A percentile compares a stretch with the other conserved stretches of the same genome.
phyloP scores from a whole-genome alignment of 1,140 invertebrate genomes.

The Drosophila busckii region DNA sequence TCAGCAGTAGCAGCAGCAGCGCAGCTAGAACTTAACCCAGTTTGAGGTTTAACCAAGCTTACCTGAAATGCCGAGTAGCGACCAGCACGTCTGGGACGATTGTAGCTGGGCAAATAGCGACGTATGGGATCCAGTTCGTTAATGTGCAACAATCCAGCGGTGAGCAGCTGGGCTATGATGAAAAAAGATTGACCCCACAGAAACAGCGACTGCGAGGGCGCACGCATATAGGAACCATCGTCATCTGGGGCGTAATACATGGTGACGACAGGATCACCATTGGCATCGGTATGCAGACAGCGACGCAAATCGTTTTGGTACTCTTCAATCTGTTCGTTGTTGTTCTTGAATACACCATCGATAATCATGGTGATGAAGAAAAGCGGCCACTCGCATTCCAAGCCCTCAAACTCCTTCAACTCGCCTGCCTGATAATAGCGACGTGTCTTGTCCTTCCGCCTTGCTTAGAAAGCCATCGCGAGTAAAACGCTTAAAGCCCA shows the following conservation, averaged over 20 bases:
- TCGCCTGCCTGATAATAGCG: conserved; percentile 83
- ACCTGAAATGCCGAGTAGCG: conserved; percentile 98
- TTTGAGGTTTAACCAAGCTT: conserved; percentile 64
- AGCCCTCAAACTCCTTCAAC: conserved; percentile 94
- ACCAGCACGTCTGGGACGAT: conserved; percentile 92
- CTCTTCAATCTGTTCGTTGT: conserved; percentile 94
- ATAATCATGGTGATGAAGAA: conserved; percentile 98
- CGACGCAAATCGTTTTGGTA: conserved; percentile 92
- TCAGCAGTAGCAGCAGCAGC: conserved; percentile 27
- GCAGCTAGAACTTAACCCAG: conserved; percentile 16
- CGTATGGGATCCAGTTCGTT: conserved; percentile 98
- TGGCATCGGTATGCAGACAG: conserved; percentile 86
- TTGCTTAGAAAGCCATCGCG: conserved; percentile 96
- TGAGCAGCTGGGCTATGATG: conserved; percentile 94
- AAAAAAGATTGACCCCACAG: conserved; percentile 97
- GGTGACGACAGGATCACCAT: conserved; percentile 90
- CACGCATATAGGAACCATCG: conserved; percentile 76
- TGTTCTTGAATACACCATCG: conserved; percentile 93
- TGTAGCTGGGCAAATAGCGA: conserved; percentile 96
- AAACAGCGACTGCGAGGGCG: conserved; percentile 80
- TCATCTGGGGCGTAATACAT: conserved; percentile 95
- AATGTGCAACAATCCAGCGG: conserved; percentile 92
- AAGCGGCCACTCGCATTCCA: conserved; percentile 99
- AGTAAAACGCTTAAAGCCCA: conserved; percentile 96
- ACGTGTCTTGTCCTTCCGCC: conserved; percentile 87